A percentile compares a stretch with the other conserved stretches of the same genome.
phyloP scores from a whole-genome alignment of 2,113 vertebrate genomes.

The Gavialis gangeticus region DNA sequence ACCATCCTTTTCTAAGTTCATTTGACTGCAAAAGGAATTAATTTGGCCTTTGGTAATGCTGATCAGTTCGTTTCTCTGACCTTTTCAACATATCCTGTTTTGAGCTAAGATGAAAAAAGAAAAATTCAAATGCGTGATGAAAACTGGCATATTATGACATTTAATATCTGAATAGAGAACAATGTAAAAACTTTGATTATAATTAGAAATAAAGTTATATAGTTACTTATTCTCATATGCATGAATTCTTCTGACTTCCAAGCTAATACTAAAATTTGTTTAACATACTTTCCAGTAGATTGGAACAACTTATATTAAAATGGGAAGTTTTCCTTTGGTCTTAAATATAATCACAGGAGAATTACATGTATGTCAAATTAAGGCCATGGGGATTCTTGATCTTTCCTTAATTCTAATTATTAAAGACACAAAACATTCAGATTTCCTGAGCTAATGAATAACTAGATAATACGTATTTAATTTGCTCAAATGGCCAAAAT shows the following conservation, averaged over 20 bases:
- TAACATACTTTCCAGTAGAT: neutral
- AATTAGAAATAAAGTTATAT: slow-evolving; percentile 56
- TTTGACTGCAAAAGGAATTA: slow-evolving; percentile 66
- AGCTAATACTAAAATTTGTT: slow-evolving; percentile 11
- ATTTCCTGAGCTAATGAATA: slow-evolving; percentile 1
- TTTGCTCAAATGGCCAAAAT: neutral
- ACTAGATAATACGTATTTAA: slow-evolving; percentile 6
- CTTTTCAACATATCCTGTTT: slow-evolving; percentile 65
- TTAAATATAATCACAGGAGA: neutral
- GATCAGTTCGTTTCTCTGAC: slow-evolving; percentile 63
- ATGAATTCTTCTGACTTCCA: neutral
- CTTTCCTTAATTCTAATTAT: slow-evolving; percentile 20
- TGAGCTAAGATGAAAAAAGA: slow-evolving; percentile 15
- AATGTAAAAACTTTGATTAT: slow-evolving; percentile 25
- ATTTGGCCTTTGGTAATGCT: slow-evolving; percentile 61
- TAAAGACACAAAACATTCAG: neutral
- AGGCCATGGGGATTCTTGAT: slow-evolving; percentile 36
- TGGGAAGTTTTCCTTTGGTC: neutral
- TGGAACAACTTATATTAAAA: neutral
- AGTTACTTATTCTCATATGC: neutral
- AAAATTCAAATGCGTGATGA: slow-evolving; percentile 32
- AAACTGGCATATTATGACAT: slow-evolving; percentile 38
- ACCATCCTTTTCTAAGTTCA: slow-evolving; percentile 49
- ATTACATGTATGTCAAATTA: neutral
- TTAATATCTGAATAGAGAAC: slow-evolving; percentile 42